Conservation (phyloP, 2,888 invertebrate species). For the Epistrophella euchroma region DNA sequence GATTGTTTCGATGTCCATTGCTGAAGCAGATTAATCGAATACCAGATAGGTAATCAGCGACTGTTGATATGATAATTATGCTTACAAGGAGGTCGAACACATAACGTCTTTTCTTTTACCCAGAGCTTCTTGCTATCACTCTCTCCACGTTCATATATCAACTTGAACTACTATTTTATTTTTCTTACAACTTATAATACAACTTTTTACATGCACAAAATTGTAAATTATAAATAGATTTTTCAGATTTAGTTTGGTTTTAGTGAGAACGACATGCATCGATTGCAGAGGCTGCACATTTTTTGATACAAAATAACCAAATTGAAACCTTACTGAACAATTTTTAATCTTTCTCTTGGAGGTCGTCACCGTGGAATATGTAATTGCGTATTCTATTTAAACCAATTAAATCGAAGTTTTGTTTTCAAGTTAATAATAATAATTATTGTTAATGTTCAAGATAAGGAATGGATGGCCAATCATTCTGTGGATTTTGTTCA, state of each 20-base stretch:
- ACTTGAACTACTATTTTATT: slow-evolving; percentile 16
- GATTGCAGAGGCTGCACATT: slow-evolving; percentile 26
- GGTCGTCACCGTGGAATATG: background rate
- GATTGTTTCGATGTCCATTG: slow-evolving; percentile 38
- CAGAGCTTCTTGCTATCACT: slow-evolving; percentile 32
- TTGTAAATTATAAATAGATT: slow-evolving; percentile 13
- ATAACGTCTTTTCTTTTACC: slow-evolving; percentile 34
- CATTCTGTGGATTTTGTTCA: background rate
- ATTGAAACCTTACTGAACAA: slow-evolving; percentile 9
- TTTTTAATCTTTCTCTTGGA: slow-evolving; percentile 11
- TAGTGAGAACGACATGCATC: slow-evolving; percentile 5
- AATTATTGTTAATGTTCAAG: slow-evolving; percentile 7
- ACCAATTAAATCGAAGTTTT: slow-evolving; percentile 4
- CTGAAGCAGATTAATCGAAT: slow-evolving; percentile 47
- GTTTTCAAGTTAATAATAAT: slow-evolving; percentile 12
- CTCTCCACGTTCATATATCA: background rate
- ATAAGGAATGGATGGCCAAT: slow-evolving; percentile 9
- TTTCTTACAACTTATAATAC: background rate
- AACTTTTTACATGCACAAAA: slow-evolving; percentile 14
- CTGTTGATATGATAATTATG: slow-evolving; percentile 42
- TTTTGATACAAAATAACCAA: background rate
- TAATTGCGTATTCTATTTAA: slow-evolving; percentile 28
- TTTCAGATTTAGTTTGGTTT: background rate
- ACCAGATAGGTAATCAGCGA: slow-evolving; percentile 49
- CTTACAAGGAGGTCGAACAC: slow-evolving; percentile 31